These are phyloP conservation scores for Sebastes jordani DNA, from an alignment of 2,797 vertebrate species.

Conservation along the genomic window DNA sequence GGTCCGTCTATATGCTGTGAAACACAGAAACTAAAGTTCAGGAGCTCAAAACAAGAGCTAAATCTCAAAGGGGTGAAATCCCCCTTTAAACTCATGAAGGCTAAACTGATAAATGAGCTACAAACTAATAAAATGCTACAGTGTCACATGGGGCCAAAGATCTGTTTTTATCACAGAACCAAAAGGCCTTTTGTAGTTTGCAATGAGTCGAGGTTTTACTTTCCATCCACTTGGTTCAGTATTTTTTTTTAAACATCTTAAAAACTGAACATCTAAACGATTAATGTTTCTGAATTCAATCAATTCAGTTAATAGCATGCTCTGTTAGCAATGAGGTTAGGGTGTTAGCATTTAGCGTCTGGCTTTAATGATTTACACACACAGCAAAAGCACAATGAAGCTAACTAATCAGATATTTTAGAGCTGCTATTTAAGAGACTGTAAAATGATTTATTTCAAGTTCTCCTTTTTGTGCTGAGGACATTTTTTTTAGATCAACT, in stretches of 20 bases:
- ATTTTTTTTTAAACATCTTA: conserved; percentile 1
- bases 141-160: conserved; percentile 28
- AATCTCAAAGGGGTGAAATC: conserved; percentile 31
- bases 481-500: background rate
- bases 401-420: conserved; percentile 11
- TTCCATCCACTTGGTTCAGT: conserved; percentile 3
- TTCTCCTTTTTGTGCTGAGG: background rate
- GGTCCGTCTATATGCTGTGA: conserved; percentile 29
- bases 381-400: conserved; percentile 45
- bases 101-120: conserved; percentile 52
- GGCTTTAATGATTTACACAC: conserved; percentile 32
- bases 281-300: conserved; percentile 9
- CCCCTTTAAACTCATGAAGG: conserved; percentile 38
- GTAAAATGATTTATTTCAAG: background rate
- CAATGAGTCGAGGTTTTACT: conserved; percentile 15
- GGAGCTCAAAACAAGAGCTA: conserved; percentile 61
- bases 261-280: conserved; percentile 24
- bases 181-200: conserved; percentile 29
- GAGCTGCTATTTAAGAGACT: conserved; percentile 5
- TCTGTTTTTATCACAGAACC: conserved; percentile 18
- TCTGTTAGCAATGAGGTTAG: conserved; percentile 53
- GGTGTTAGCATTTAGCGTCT: conserved; percentile 27
- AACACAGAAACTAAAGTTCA: conserved; percentile 40
- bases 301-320: conserved; percentile 39
- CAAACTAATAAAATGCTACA: conserved; percentile 69